Evolutionary conservation across 1,140 invertebrate genomes (phyloP).

Genomic region (Coenobita brevimanus): DNA sequence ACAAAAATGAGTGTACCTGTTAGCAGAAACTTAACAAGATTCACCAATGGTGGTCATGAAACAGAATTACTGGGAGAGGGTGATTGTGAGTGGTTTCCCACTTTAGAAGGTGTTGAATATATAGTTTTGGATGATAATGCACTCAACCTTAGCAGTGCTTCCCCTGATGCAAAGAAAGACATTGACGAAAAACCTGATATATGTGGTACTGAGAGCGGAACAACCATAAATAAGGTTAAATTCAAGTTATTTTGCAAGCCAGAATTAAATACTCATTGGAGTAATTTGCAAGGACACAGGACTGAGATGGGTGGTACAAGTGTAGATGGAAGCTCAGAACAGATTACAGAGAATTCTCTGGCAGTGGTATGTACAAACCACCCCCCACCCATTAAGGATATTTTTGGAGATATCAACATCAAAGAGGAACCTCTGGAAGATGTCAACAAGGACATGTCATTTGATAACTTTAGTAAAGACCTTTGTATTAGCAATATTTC

Average conservation of each 20-base stretch:
- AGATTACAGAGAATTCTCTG: background rate
- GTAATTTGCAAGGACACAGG: too few relatives aligned
- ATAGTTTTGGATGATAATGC: too few relatives aligned
- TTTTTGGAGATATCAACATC: constrained; percentile 51
- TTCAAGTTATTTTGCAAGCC: background rate
- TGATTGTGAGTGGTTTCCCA: constrained; percentile 45
- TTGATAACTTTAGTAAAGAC: constrained; percentile 56
- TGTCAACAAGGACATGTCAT: constrained; percentile 47
- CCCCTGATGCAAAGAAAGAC: constrained; percentile 16
- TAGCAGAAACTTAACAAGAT: too few relatives aligned
- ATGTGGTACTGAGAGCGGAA: background rate
- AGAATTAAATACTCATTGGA: background rate
- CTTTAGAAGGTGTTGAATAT: constrained; percentile 47
- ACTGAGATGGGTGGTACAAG: background rate
- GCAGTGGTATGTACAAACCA: constrained; percentile 52
- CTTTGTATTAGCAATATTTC: constrained; percentile 36
- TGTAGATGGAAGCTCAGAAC: background rate
- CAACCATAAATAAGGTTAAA: background rate
- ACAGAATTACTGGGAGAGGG: constrained; percentile 35
- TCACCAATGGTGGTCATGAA: too few relatives aligned
- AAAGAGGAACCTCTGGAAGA: constrained; percentile 55
- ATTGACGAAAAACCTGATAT: constrained; percentile 49
- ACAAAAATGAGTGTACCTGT: too few relatives aligned
- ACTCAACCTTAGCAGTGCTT: too few relatives aligned
- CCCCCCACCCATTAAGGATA: constrained; percentile 49